phyloP scores from a whole-genome alignment of 1,140 invertebrate species.

The Aphidius gifuensis region DNA sequence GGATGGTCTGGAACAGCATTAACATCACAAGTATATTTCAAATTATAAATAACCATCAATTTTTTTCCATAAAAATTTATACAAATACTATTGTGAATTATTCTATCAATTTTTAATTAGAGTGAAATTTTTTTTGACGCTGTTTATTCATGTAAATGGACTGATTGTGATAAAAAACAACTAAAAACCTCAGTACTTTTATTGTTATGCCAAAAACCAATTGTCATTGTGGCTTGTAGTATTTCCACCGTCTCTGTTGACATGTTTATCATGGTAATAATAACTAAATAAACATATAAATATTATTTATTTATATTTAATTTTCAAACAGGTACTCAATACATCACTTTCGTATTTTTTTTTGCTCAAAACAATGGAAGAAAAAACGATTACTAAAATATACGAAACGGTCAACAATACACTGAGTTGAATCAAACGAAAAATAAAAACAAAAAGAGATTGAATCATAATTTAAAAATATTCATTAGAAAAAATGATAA shows the following conservation, averaged over 20 bases:
- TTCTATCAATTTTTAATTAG: slow-evolving; percentile 4
- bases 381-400: not conserved
- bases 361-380: slow-evolving; percentile 26
- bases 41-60: no score
- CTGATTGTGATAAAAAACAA: not conserved
- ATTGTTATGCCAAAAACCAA: slow-evolving; percentile 29
- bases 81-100: no score
- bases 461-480: no score
- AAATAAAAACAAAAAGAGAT: no score
- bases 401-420: no score
- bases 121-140: slow-evolving; percentile 23
- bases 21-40: slow-evolving; percentile 13
- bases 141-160: slow-evolving; percentile 26
- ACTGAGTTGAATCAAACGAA: no score
- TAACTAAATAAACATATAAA: not conserved
- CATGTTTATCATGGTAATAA: slow-evolving; percentile 29
- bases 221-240: slow-evolving; percentile 27
- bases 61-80: no score
- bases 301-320: slow-evolving; percentile 5
- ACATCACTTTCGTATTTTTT: slow-evolving; percentile 33
- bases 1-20: slow-evolving; percentile 17
- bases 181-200: slow-evolving; percentile 21
- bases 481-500: no score
- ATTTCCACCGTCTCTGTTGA: slow-evolving; percentile 31
- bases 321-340: slow-evolving; percentile 28